Percentiles rank a stretch among this genome's conserved stretches.
Conservation (phyloP, 2,888 invertebrate genomes). For the Cataglyphis livida region DNA sequence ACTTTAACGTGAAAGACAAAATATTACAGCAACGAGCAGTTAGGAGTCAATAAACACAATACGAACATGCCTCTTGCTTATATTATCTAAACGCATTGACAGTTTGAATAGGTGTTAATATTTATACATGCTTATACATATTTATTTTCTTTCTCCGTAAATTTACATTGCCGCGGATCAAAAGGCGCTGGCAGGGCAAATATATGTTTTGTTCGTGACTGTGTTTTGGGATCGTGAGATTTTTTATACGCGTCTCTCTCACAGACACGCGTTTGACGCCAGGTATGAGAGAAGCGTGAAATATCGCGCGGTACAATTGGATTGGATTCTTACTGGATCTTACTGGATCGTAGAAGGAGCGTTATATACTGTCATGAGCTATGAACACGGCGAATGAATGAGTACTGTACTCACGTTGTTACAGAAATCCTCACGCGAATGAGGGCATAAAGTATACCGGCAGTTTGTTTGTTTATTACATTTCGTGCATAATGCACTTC, state of each 20-base stretch:
- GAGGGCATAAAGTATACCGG: not conserved
- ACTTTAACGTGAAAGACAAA: not conserved
- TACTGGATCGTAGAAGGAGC: not conserved
- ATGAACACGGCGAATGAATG: conserved; percentile 1
- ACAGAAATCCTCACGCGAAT: conserved; percentile 8
- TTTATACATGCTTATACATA: conserved; percentile 49
- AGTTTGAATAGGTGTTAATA: conserved; percentile 36
- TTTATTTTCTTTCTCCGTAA: conserved; percentile 39
- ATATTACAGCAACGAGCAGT: conserved; percentile 7
- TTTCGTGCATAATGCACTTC: not conserved
- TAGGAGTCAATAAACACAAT: conserved; percentile 26
- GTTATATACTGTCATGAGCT: not conserved
- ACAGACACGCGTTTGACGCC: not conserved
- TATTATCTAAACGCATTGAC: conserved; percentile 35
- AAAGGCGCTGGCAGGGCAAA: conserved; percentile 37
- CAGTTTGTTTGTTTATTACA: conserved; percentile 18
- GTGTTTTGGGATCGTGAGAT: conserved; percentile 50
- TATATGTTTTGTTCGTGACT: conserved; percentile 46
- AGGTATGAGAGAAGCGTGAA: conserved; percentile 23
- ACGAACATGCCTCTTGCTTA: conserved; percentile 20
- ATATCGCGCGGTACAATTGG: conserved; percentile 12
- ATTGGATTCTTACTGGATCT: conserved; percentile 17
- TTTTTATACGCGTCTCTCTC: conserved; percentile 43
- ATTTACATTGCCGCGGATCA: conserved; percentile 51
- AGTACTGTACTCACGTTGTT: conserved; percentile 10